Evolutionary conservation across 2,888 invertebrate genomes (phyloP).

Genomic region (Ctenicera cuprea): DNA sequence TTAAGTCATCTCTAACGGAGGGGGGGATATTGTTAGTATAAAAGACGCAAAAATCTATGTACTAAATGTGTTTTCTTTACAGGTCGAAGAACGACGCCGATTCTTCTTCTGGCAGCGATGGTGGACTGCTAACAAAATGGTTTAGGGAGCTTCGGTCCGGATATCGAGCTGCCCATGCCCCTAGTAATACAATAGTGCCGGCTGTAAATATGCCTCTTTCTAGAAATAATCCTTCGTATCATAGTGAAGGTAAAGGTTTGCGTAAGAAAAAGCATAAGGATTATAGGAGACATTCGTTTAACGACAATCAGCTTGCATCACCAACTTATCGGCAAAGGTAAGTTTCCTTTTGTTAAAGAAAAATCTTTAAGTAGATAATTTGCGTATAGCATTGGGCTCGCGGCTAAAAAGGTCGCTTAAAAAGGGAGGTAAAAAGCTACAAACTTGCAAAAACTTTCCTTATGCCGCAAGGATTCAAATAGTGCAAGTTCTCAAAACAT

Average conservation of each 20-base stretch:
- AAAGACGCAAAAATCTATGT: too few species aligned
- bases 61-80: constrained; percentile 8
- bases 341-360: too few species aligned
- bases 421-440: too few species aligned
- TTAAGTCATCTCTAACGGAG: too few species aligned
- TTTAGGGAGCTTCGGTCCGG: constrained; percentile 58
- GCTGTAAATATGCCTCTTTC: constrained; percentile 20
- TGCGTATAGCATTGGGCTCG: too few species aligned
- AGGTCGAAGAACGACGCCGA: constrained; percentile 26
- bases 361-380: too few species aligned
- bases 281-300: constrained; percentile 61
- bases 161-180: constrained; percentile 32
- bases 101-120: constrained; percentile 30
- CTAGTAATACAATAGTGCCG: neutral
- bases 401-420: too few species aligned
- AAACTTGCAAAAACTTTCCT: too few species aligned
- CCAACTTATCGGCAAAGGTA: constrained; percentile 56
- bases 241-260: constrained; percentile 58
- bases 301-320: constrained; percentile 55
- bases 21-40: too few species aligned
- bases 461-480: too few species aligned
- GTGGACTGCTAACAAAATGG: constrained; percentile 57
- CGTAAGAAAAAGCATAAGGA: constrained; percentile 53
- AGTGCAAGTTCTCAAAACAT: too few species aligned
- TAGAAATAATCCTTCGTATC: constrained; percentile 55